Evolutionary conservation across 2,113 vertebrate species (phyloP).

Genomic region (Typhlomys cinereus): DNA sequence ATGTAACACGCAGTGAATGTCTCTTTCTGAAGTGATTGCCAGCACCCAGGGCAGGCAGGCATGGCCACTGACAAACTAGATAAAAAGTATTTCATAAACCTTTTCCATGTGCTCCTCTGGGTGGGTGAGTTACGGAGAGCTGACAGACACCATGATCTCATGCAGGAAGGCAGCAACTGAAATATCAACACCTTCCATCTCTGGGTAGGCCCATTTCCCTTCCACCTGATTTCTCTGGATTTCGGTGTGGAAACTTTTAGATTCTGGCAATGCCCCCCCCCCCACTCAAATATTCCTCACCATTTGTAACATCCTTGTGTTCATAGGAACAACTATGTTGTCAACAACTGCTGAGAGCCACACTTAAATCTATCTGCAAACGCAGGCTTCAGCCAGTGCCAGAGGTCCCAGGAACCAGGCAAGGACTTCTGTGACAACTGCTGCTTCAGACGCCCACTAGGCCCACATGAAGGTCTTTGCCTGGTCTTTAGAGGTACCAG

Average conservation of each 20-base stretch:
- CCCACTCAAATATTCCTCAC: background rate
- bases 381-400: fast-evolving
- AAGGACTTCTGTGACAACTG: background rate
- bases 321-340: background rate
- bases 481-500: background rate
- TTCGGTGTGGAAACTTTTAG: background rate
- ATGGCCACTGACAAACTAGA: background rate
- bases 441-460: background rate
- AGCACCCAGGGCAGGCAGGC: background rate
- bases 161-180: background rate
- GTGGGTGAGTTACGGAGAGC: background rate
- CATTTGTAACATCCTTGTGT: background rate
- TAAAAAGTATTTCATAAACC: background rate
- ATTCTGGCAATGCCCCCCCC: background rate
- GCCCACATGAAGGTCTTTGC: background rate
- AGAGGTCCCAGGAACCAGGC: fast-evolving
- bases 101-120: background rate
- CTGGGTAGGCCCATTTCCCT: too few species aligned
- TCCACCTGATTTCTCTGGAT: background rate
- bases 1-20: background rate
- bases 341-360: background rate
- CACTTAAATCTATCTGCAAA: too few species aligned
- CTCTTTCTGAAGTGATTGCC: background rate
- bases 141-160: background rate
- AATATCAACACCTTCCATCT: background rate